Evolutionary conservation across 2,797 vertebrate species (phyloP).

Genomic region (Catamblyrhynchus diadema): DNA sequence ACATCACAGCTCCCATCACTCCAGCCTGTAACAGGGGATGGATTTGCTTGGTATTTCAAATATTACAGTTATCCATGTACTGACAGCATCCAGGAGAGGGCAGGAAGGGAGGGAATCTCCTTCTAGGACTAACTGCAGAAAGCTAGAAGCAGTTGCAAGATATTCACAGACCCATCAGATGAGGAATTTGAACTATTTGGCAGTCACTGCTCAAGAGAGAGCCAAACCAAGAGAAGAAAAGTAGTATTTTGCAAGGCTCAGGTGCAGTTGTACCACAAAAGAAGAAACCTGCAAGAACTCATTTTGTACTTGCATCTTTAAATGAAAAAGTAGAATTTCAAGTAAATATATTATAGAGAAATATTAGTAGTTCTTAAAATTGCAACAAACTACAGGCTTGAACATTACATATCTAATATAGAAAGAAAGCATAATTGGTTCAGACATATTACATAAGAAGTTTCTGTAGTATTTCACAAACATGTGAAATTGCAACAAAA

Average conservation of each 20-base stretch:
- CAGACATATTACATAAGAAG: background rate
- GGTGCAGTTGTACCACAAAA: background rate
- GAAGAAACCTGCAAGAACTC: background rate
- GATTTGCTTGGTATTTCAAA: constrained; percentile 33
- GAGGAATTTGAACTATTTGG: constrained; percentile 42
- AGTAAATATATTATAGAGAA: background rate
- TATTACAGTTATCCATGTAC: background rate
- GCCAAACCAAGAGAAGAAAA: background rate
- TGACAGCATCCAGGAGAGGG: constrained; percentile 20
- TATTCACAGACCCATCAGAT: background rate
- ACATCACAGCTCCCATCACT: background rate
- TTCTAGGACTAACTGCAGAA: background rate
- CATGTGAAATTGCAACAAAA: background rate
- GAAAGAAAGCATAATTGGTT: background rate
- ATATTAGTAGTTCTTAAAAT: background rate
- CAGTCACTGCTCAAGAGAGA: background rate
- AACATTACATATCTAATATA: background rate
- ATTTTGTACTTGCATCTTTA: background rate
- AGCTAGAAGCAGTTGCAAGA: background rate
- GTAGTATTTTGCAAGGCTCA: background rate
- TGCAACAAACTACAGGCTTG: background rate
- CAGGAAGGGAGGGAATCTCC: constrained; percentile 38
- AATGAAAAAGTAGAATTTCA: background rate
- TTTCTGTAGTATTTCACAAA: background rate
- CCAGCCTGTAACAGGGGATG: background rate